Conservation (phyloP, 1,140 invertebrate species). For the Dufourea novaeangliae region DNA sequence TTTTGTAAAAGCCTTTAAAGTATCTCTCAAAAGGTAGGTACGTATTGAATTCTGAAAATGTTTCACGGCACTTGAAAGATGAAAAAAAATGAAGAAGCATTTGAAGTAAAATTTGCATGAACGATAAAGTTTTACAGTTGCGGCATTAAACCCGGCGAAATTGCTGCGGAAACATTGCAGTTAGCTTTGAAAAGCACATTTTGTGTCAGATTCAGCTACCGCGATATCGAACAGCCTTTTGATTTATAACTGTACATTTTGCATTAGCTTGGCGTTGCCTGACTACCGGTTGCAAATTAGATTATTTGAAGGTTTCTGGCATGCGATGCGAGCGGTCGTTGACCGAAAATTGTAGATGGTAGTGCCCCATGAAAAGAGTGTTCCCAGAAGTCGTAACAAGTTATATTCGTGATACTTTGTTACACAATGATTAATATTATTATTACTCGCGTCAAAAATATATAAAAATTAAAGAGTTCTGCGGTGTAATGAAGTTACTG, state of each 20-base stretch:
- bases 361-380: background rate
- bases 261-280: background rate
- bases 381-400: background rate
- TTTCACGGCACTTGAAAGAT: background rate
- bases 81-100: background rate
- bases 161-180: background rate
- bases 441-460: background rate
- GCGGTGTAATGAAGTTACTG: background rate
- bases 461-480: background rate
- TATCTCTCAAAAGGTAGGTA: too few species aligned
- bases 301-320: conserved; percentile 9
- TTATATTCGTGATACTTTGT: too few species aligned
- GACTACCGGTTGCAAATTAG: conserved; percentile 4
- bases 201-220: background rate
- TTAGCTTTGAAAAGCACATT: background rate
- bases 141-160: background rate
- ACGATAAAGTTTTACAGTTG: background rate
- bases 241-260: conserved; percentile 4
- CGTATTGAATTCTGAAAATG: too few species aligned
- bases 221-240: conserved; percentile 9
- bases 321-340: conserved; percentile 7
- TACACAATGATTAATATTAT: background rate
- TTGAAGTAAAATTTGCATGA: background rate
- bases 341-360: conserved; percentile 4
- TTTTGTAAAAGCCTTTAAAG: too few species aligned